Evolutionary conservation across 37 sponge, comb jelly and placozoan genomes (phyloP), one percentile per base, ranked within the genome.

Genomic region (Beroe forskalii): DNA sequence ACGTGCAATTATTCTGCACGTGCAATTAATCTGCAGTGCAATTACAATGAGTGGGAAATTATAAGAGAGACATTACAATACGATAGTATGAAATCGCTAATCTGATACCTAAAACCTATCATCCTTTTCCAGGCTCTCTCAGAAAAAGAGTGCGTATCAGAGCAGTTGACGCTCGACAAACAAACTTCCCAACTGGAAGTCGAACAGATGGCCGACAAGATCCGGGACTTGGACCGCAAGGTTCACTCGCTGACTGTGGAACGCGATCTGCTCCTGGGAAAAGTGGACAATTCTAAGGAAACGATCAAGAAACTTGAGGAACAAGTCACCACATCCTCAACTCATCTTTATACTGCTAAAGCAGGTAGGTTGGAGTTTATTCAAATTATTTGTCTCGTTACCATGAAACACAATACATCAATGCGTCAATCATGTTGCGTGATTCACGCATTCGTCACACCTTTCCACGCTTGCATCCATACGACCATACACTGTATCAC

Each of bases 121-220:
- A n/a, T n/a, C n/a, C n/a, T n/a, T n/a, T n/a, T n/a, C n/a, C 86
- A 80, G 86, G 86, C 86, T 28, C 27, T 80, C 12, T 41, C 86
- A 80, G 86, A 39, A 4, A 80, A 80, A 27, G 86, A 80, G 27
- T 1, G 27, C 25, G 38, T 80, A 0, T 38, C 86, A 27, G 86
- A 80, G 20, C 86, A 80, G 48, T 37, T 80, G 35, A 38, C 86
- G 6, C 86, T 80, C 14, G 86, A 80, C 55, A 80, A 80, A 25
- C 86, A 80, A 25, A 80, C 86, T 1, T 22, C 28, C 3, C 44
- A 44, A 25, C 55, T 80, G 55, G 86, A 80, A 23, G n/a, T 30
- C 2, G 86, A 80, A 44, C 86, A 80, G 40, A 9, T 80, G n/a
- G 86, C 27, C 0, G 86, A 80, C 31, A 80, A 80, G 55, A n/a